Base-by-base conservation (phyloP, 2,888 invertebrate genomes). In the Mythimna vitellina region DNA sequence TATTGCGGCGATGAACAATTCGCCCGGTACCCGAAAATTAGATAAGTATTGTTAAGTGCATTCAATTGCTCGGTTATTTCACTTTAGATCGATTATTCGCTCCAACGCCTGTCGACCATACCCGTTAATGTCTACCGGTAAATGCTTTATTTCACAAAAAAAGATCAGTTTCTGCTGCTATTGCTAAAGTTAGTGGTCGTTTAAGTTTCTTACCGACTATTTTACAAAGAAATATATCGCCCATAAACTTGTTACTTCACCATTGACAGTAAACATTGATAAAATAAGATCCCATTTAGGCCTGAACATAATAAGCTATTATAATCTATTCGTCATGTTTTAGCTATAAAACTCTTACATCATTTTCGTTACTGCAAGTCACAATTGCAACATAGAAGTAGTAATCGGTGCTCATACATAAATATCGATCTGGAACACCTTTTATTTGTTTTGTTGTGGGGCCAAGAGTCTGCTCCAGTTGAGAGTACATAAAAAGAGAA, bases 71-170 rank as follows among this genome's bases (percentile, higher is more conserved):
- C 63, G 80, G 84, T 88, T 89, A 88, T 89, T 90, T 90, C 88
- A 90, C 90, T 90, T 89, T 79, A 78, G 86, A 90, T 89, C 92
- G 88, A 93, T 94, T 93, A 92, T 89, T 87, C 92, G 94, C 88
- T 92, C 88, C 89, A 90, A 84, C 89, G 94, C 89, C 82, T 91
- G 82, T 88, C 89, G 89, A 90, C 84, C 83, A 81, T 79, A 74
- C 73, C 84, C 75, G 84, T 85, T 84, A 86, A 83, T 83, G 70
- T 81, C 69, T 79, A 91, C 85, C 90, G 88, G 89, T 88, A 88
- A 84, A 88, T 78, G 80, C 82, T 83, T 85, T 86, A 81, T 80
- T 80, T 61, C 70, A 69, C 61, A 70, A 87, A 73, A 73, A 87
- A 88, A 84, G 74, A 70, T 65, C 67, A 46, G 78, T 71, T 72